Percentiles rank a stretch among this genome's conserved stretches.
phyloP scores from a whole-genome alignment of 2,797 vertebrate genomes.

The Dallia pectoralis region DNA sequence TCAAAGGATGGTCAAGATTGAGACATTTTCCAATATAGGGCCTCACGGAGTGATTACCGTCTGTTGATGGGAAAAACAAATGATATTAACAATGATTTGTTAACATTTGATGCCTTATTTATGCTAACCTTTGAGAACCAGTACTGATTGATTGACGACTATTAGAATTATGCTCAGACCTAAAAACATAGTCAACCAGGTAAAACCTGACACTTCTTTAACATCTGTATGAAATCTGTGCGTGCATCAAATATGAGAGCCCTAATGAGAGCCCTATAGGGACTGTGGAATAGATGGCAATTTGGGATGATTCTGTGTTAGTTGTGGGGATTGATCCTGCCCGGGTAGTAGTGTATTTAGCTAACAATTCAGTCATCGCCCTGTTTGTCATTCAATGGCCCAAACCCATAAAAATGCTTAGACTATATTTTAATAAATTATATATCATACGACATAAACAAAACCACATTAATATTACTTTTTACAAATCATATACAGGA shows the following conservation, averaged over 20 bases:
- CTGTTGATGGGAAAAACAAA: not conserved
- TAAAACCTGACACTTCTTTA: not conserved
- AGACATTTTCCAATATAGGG: not conserved
- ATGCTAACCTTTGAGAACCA: not conserved
- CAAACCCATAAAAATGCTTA: too few relatives aligned
- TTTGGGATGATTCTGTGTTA: not conserved
- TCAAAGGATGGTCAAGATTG: not conserved
- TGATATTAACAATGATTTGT: not conserved
- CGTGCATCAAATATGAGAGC: not conserved
- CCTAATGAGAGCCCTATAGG: not conserved
- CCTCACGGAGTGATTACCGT: not conserved
- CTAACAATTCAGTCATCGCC: not conserved
- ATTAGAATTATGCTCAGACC: not conserved
- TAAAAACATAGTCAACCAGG: not conserved
- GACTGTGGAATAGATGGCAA: not conserved
- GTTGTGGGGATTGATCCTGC: not conserved
- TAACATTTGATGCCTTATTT: not conserved
- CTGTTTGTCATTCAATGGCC: not conserved
- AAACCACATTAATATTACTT: too few relatives aligned
- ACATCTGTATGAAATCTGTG: not conserved
- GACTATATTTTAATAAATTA: too few relatives aligned
- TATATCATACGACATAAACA: too few relatives aligned
- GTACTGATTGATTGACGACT: not conserved
- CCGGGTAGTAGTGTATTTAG: not conserved
- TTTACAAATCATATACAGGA: too few relatives aligned